Evolutionary conservation across 2,113 vertebrate genomes (phyloP).

Genomic region (Colius striatus): DNA sequence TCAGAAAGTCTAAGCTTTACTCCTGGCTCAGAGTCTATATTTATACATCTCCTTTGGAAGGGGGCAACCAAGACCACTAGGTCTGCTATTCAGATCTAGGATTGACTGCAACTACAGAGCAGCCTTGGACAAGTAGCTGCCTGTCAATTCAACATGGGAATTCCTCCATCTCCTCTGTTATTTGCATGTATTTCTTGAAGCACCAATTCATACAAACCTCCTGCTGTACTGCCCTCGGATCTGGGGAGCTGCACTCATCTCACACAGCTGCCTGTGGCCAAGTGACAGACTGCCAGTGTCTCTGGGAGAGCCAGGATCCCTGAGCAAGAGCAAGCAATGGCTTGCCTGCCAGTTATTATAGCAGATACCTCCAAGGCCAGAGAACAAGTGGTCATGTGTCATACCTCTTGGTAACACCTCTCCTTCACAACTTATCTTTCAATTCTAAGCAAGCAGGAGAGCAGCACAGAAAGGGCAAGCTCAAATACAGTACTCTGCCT

Average conservation of each 20-base stretch:
- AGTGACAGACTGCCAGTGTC: background rate
- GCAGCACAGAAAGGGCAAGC: fast-evolving
- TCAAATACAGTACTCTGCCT: background rate
- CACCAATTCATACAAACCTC: background rate
- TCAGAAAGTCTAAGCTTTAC: background rate
- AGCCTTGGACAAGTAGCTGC: background rate
- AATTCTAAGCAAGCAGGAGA: background rate
- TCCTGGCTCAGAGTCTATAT: background rate
- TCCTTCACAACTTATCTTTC: background rate
- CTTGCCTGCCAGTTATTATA: background rate
- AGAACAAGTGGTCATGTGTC: background rate
- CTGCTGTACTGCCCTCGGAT: background rate
- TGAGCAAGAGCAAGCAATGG: background rate
- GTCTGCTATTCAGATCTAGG: background rate
- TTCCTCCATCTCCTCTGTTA: background rate
- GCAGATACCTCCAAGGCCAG: background rate
- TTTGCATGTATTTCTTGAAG: background rate
- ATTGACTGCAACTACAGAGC: background rate
- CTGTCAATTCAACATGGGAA: background rate
- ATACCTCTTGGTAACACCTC: background rate
- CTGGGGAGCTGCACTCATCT: background rate
- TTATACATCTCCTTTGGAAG: background rate
- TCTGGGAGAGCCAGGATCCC: background rate
- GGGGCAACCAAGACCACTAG: background rate
- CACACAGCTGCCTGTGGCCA: background rate